Evolutionary conservation across 2,113 vertebrate species (phyloP), one percentile per base, ranked within the genome.

Genomic region (Lutjanus erythropterus): DNA sequence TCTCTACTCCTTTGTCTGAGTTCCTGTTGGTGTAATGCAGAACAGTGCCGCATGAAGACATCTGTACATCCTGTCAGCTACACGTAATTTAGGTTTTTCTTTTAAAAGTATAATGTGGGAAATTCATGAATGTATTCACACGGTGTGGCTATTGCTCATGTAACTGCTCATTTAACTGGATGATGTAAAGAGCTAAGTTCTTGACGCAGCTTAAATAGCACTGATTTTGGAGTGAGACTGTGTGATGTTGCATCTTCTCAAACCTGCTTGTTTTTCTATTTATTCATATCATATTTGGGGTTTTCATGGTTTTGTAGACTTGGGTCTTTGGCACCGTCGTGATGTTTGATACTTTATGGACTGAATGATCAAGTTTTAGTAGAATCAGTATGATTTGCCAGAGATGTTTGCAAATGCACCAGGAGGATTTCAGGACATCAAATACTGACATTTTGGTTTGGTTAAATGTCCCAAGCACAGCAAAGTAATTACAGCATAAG

Each of bases 1-100:
- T 97, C 91, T 99, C 98, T 29, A 99, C 98, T 14, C 98, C 98
- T 92, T 99, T 99, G 95, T 99, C 98, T 75, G 98, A 97, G 91
- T 99, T 99, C 88, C 98, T 99, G 93, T 89, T 93, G 93, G 65
- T 83, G 37, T 72, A 37, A 74, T 25, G 31, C 37, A 61, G 16
- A 86, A 23, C 3, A 69, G 16, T n/a, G n/a, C 1, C 21, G 59
- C 47, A 59, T 9, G 41, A 25, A 47, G 11, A 78, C 27, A 52
- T 25, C 31, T 44, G 1, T 4, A 0, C 19, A 27, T 49, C 42
- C 4, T 53, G 16, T 58, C 14, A 53, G 23, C 15, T 2, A 23
- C 3, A 27, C 60, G 21, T 16, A 58, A 46, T 59, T 62, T 35
- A 56, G 12, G 2, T 39, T 84, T 66, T 37, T 15, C 25, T 70